These are phyloP conservation scores for Salvelinus sp. DNA, from an alignment of 2,113 vertebrate genomes.

Conservation along the genomic window DNA sequence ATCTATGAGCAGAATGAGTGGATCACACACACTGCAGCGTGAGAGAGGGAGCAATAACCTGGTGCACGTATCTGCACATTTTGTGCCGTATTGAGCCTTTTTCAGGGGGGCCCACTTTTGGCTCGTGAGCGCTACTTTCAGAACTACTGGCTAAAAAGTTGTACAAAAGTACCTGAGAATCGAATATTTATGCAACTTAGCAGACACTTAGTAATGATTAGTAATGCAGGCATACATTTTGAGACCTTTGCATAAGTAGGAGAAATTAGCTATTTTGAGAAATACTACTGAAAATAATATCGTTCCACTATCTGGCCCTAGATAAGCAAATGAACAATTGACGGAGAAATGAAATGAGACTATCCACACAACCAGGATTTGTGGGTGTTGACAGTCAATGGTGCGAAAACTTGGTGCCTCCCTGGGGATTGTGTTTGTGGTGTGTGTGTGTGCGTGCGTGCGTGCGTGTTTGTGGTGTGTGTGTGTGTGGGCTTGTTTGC, in stretches of 20 bases:
- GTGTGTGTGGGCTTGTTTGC: slow-evolving; percentile 24
- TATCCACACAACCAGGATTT: not conserved
- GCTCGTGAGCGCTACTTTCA: too few relatives aligned
- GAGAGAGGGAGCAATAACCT: too few relatives aligned
- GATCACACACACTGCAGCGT: too few relatives aligned
- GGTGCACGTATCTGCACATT: too few relatives aligned
- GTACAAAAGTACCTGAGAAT: too few relatives aligned
- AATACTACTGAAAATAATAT: slow-evolving; percentile 66
- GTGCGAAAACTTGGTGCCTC: slow-evolving; percentile 12
- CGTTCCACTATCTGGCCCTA: slow-evolving; percentile 52
- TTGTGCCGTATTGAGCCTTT: too few relatives aligned
- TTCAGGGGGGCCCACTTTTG: too few relatives aligned
- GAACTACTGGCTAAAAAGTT: too few relatives aligned
- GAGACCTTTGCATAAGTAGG: slow-evolving; percentile 49
- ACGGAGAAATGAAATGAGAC: slow-evolving; percentile 12
- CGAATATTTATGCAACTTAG: too few relatives aligned
- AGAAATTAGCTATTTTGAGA: slow-evolving; percentile 34
- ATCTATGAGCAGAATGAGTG: too few relatives aligned
- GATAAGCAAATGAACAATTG: slow-evolving; percentile 66
- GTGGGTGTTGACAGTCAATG: slow-evolving; percentile 23
- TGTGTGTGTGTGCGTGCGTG: slow-evolving; percentile 6
- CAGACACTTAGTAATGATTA: too few relatives aligned
- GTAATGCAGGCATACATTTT: too few relatives aligned
- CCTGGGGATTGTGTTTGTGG: not conserved
- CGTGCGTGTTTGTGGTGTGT: slow-evolving; percentile 8